These are phyloP conservation scores for Phyllopteryx taeniolatus DNA, from an alignment of 2,113 vertebrate species.

Conservation along the genomic window DNA sequence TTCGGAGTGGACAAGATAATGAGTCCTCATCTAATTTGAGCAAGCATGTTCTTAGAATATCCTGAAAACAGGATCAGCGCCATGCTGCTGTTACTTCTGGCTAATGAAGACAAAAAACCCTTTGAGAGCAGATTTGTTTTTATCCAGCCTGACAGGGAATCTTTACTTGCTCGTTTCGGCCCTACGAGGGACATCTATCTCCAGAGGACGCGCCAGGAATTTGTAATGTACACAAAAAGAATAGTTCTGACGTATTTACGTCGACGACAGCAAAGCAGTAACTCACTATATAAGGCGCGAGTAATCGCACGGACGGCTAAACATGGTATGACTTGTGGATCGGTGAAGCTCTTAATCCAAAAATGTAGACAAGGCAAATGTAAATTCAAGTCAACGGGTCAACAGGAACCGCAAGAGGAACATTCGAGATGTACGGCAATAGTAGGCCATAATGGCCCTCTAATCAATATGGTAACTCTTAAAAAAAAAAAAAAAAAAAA, in stretches of 20 bases:
- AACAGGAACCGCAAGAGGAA: neutral
- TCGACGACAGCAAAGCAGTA: constrained; percentile 34
- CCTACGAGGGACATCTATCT: constrained; percentile 28
- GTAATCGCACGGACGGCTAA: neutral
- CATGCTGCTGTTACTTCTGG: constrained; percentile 7
- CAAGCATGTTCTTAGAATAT: constrained; percentile 17
- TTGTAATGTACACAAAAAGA: constrained; percentile 51
- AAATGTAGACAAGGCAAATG: neutral
- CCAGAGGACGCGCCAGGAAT: constrained; percentile 50
- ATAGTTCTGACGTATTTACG: constrained; percentile 14
- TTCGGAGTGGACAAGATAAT: constrained; percentile 26
- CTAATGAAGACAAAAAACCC: constrained; percentile 42
- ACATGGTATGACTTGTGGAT: constrained; percentile 1
- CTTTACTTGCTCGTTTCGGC: constrained; percentile 13
- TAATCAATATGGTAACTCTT: neutral
- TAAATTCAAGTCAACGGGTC: neutral
- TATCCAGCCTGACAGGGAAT: constrained; percentile 19
- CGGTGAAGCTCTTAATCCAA: neutral
- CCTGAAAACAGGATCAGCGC: constrained; percentile 7
- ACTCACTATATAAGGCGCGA: constrained; percentile 41
- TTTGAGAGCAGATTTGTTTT: constrained; percentile 41
- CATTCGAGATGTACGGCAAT: neutral
- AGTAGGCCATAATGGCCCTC: neutral
- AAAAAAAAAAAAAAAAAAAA: neutral
- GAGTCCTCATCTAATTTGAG: constrained; percentile 31